These are phyloP conservation scores for Bagarius yarrelli DNA, from an alignment of 2,113 vertebrate species.

Conservation along the genomic window DNA sequence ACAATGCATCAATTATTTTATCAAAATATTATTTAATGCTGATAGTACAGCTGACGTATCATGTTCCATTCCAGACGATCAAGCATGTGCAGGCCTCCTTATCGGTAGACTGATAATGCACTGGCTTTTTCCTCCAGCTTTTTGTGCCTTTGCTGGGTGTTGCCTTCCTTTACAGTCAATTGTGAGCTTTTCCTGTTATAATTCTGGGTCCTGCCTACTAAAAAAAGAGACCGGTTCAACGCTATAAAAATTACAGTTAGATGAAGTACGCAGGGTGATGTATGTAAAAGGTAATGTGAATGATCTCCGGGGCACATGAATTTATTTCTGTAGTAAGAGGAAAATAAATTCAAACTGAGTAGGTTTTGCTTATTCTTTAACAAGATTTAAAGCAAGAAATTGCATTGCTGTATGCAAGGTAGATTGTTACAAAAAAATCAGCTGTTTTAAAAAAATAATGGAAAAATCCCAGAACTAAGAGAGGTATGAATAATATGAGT, in stretches of 20 bases:
- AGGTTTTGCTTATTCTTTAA: not conserved
- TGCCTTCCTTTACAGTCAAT: conserved; percentile 49
- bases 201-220: not conserved
- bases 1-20: not conserved
- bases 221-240: not conserved
- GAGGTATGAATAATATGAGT: no score
- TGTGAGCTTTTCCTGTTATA: conserved; percentile 49
- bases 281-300: not conserved
- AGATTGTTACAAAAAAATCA: not conserved
- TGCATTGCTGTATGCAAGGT: not conserved
- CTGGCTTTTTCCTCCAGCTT: conserved; percentile 41
- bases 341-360: no score
- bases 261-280: not conserved
- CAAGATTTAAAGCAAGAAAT: not conserved
- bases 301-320: not conserved
- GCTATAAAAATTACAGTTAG: not conserved
- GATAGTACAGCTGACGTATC: not conserved
- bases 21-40: not conserved
- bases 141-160: conserved; percentile 45
- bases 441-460: no score
- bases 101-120: conserved; percentile 35
- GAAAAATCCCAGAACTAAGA: no score
- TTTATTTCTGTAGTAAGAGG: no score
- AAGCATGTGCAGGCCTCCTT: not conserved
- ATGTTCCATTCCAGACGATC: conserved; percentile 16